These are phyloP conservation scores for Nysson spinosus DNA, from an alignment of 2,888 invertebrate species.

Conservation along the genomic window DNA sequence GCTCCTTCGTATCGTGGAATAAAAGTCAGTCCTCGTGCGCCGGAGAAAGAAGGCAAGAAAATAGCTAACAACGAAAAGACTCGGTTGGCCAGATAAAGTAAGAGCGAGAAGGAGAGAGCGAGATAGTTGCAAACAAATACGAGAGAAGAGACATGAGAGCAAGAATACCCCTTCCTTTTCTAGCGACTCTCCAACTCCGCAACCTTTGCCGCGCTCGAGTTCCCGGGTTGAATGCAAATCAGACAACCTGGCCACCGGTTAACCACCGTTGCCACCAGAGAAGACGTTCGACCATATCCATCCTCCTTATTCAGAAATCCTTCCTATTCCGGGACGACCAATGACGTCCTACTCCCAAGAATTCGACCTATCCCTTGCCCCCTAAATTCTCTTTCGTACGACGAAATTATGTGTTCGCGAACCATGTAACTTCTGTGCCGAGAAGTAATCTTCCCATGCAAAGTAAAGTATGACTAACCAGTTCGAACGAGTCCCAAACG, in stretches of 20 bases:
- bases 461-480: no score
- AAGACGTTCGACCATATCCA: slow-evolving; percentile 66
- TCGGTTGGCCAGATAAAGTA: slow-evolving; percentile 20
- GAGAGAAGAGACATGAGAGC: slow-evolving; percentile 45
- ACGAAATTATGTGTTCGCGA: no score
- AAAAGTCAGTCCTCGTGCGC: slow-evolving; percentile 44
- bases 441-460: no score
- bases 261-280: slow-evolving; percentile 68
- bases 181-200: slow-evolving; percentile 31
- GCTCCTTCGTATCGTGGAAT: slow-evolving; percentile 40
- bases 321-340: slow-evolving; percentile 25
- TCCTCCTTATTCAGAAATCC: slow-evolving; percentile 45
- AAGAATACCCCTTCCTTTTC: slow-evolving; percentile 39
- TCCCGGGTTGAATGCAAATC: slow-evolving; percentile 71
- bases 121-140: slow-evolving; percentile 45
- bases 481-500: no score
- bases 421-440: no score
- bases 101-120: slow-evolving; percentile 42
- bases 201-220: slow-evolving; percentile 55
- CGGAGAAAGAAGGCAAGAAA: slow-evolving; percentile 21
- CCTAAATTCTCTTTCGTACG: slow-evolving; percentile 9
- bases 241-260: slow-evolving; percentile 71
- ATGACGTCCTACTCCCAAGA: slow-evolving; percentile 27
- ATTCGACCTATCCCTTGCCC: slow-evolving; percentile 7
- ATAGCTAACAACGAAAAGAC: no score